Conservation (phyloP, 2,888 invertebrate species). For the Piscicola geometra region DNA sequence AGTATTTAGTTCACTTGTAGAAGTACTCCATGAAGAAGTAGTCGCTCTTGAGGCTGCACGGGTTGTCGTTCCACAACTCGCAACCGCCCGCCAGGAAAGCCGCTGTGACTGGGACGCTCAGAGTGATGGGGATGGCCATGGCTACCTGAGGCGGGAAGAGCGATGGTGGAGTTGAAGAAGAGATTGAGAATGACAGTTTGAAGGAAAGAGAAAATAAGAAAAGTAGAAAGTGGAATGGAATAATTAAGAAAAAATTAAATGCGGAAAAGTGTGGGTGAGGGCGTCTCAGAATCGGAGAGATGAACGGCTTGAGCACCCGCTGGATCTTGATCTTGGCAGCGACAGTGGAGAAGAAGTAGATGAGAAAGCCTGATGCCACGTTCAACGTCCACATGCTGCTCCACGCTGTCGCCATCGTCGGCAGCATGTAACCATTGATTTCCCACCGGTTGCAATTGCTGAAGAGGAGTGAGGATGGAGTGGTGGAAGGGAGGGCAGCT, state of each 20-base stretch:
- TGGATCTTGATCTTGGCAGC: slow-evolving; percentile 29
- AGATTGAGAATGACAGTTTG: too few relatives aligned
- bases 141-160: not conserved
- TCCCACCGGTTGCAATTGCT: slow-evolving; percentile 1
- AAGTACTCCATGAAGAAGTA: not conserved
- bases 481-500: not conserved
- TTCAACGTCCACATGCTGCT: slow-evolving; percentile 22
- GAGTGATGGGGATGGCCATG: slow-evolving; percentile 33
- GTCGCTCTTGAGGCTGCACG: slow-evolving; percentile 14
- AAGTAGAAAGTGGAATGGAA: too few relatives aligned
- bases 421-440: not conserved
- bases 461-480: not conserved
- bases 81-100: slow-evolving; percentile 32
- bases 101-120: slow-evolving; percentile 33
- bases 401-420: not conserved
- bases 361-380: slow-evolving; percentile 15
- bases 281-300: too few relatives aligned
- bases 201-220: too few relatives aligned
- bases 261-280: too few relatives aligned
- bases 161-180: too few relatives aligned
- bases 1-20: not conserved
- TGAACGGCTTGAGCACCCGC: too few relatives aligned
- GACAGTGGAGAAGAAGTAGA: slow-evolving; percentile 17
- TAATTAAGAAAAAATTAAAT: too few relatives aligned
- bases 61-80: slow-evolving; percentile 34